A percentile compares a stretch with the other conserved stretches of the same genome.
phyloP scores from a whole-genome alignment of 2,888 invertebrate genomes.

The Chironomus tentans region DNA sequence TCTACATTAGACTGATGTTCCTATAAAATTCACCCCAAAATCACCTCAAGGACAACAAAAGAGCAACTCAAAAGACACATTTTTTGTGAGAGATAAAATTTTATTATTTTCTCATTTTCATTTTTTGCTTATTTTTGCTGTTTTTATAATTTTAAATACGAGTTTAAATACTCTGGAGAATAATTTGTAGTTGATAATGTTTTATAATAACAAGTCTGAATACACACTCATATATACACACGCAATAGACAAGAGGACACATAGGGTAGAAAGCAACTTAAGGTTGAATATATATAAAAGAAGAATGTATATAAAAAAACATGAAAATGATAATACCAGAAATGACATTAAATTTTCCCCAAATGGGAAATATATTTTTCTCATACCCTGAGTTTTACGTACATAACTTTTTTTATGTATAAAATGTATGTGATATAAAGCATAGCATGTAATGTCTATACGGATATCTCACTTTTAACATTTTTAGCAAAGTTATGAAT shows the following conservation, averaged over 20 bases:
- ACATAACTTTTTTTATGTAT: not conserved
- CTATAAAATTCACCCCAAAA: no score
- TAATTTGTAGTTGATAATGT: conserved; percentile 27
- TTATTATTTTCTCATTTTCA: no score
- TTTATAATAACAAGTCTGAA: not conserved
- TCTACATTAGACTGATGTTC: no score
- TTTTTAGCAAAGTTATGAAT: no score
- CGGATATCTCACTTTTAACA: no score
- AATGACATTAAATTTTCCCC: conserved; percentile 23
- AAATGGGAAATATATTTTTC: conserved; percentile 15
- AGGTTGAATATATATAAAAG: not conserved
- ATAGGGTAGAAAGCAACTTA: not conserved
- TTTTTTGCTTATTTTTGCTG: not conserved
- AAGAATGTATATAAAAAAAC: no score
- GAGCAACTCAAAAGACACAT: no score
- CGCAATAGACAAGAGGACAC: not conserved
- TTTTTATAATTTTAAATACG: conserved; percentile 16
- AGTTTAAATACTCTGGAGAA: conserved; percentile 25
- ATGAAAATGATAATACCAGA: conserved; percentile 21
- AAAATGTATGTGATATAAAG: not conserved
- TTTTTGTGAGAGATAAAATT: not conserved
- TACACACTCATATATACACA: not conserved
- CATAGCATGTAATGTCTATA: not conserved
- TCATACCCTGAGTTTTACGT: not conserved
- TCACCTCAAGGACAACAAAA: no score